Evolutionary conservation across 1,140 invertebrate species (phyloP).

Genomic region (Lepidurus couesii): DNA sequence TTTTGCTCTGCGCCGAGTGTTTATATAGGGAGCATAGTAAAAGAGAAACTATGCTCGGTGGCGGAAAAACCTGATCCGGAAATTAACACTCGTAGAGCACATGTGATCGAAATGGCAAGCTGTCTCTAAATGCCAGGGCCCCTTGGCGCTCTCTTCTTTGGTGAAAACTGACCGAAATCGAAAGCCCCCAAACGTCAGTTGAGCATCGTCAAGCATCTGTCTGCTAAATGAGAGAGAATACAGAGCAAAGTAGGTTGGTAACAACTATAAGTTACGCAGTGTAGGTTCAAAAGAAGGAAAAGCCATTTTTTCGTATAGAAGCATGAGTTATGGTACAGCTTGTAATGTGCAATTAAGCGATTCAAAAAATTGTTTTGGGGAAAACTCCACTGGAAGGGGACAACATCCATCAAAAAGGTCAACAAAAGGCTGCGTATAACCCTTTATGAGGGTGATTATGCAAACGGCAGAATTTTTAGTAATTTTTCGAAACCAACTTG

Average conservation of each 20-base stretch:
- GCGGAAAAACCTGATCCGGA: not conserved
- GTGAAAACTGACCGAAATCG: not conserved
- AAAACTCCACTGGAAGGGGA: no score
- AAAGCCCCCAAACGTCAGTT: not conserved
- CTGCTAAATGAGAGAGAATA: not conserved
- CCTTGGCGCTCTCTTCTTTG: not conserved
- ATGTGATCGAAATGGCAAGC: conserved; percentile 14
- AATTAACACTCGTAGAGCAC: not conserved
- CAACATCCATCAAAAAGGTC: no score
- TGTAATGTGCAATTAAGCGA: no score
- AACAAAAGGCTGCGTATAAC: no score
- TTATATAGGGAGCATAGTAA: not conserved
- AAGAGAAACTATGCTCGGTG: not conserved
- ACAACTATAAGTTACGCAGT: not conserved
- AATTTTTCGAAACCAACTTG: no score
- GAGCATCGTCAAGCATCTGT: conserved; percentile 9
- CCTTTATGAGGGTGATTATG: no score
- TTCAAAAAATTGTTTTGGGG: no score
- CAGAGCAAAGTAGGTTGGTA: not conserved
- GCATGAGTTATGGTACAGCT: no score
- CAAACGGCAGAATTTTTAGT: no score
- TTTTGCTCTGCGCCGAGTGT: not conserved
- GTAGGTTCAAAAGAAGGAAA: not conserved
- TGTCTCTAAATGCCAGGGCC: not conserved
- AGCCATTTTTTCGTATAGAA: no score